Base-by-base conservation (phyloP, 2,888 invertebrate genomes). In the Eupithecia vulgata region DNA sequence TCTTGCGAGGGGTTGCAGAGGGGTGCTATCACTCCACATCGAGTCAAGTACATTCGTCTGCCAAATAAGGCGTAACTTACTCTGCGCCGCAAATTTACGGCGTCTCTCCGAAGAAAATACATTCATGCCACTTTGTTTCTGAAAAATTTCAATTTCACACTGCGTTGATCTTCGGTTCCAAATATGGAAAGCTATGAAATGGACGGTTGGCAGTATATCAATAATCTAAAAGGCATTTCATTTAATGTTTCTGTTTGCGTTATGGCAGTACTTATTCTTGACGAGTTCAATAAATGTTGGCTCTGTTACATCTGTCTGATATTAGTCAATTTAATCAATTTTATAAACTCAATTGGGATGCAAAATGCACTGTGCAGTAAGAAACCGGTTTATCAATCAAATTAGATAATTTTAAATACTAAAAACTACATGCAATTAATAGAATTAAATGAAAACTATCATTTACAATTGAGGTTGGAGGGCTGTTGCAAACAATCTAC, bases 51-150 rank as follows among this genome's bases (percentile, higher is more conserved):
- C 85, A 87, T 89, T 88, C 89, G 87, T 87, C 88, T 87, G 85
- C 87, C 88, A 91, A 92, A 92, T 92, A 92, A 90, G 88, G 92
- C 91, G 91, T 91, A 90, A 91, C 90, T 85, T 86, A 89, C 87
- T 86, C 85, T 81, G 78, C 82, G 82, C 84, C 84, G 80, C 84
- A 82, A 88, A 87, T 89, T 88, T 89, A 89, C 85, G 84, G 84
- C 84, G 80, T 82, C 85, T 84, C 86, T 87, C 82, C 85, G 85
- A 86, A 82, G 81, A 87, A 87, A 87, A 88, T 86, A 86, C 82
- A 81, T 81, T 82, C 81, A 69, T 70, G 81, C 74, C 80, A 80
- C 81, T 87, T 87, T 88, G 88, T 89, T 87, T 85, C 81, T 83
- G 83, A 81, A 87, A 90, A 90, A 86, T 88, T 87, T 88, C 88